Base-by-base conservation (phyloP, 2,888 invertebrate species). In the Netelia fuscicornis region DNA sequence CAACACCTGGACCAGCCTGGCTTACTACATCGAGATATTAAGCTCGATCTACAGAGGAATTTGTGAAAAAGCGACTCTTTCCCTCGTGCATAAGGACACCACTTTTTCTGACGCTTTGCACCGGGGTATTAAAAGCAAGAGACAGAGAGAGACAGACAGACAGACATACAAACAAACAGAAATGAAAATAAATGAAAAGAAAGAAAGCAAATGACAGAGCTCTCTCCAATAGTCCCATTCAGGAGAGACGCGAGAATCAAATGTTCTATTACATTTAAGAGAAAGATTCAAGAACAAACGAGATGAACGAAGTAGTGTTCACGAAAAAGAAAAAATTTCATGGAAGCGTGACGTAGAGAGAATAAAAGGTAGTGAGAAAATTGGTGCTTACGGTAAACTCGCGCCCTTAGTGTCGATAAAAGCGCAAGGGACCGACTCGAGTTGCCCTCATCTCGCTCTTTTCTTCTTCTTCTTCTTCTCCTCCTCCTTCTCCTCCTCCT, bases 341-440 rank as follows among this genome's bases (percentile, higher is more conserved):
- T 20, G 84, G 80, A 67, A 58, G 25, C 42, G 48, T 37, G 83
- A 52, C 42, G 67, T 74, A 84, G 58, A 65, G 30, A 85, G 64
- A 84, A 87, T 79, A 78, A 85, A 71, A 56, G 42, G 58, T 42
- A 60, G 80, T 64, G 78, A 77, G 71, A 80, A 52, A 23, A 67
- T 8, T 37, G 80, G 72, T 83, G 65, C 6, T 85, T 79, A 76
- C 25, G 60, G 58, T 82, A 70, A 60, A 76, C 71, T 60, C 42
- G 71, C 65, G 72, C 60, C 77, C 80, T 62, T 64, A 58, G 64
- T 64, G 84, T 88, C 87, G 89, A 92, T 90, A 91, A 93, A 93
- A 92, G 91, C 89, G 91, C 91, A 89, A 90, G 89, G 89, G 90
- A 88, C 88, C 60, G 54, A 54, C 62, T 70, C 56, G 70, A 72